Conservation (phyloP, 92 coral and sea anemone species). For the Anthopleura xanthogrammica region DNA sequence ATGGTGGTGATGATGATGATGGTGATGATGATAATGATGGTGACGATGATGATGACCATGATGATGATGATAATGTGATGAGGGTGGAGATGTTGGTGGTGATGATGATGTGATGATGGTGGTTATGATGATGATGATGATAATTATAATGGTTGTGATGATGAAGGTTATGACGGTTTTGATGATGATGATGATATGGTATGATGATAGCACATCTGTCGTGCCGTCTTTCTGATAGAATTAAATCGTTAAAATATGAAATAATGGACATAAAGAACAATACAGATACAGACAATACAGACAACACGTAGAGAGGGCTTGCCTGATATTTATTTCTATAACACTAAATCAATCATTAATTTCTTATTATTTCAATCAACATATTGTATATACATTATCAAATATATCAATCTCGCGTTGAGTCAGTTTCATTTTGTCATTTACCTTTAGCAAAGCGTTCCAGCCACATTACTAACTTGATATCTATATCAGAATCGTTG, state of each 20-base stretch:
- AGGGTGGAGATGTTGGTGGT: neutral
- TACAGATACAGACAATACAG: too few species aligned
- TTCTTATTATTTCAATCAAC: neutral
- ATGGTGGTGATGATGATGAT: neutral
- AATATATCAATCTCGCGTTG: too few species aligned
- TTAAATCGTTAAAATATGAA: too few species aligned
- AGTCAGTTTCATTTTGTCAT: too few species aligned
- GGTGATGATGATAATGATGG: neutral
- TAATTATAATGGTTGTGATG: neutral
- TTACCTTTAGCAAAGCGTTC: too few species aligned
- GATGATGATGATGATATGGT: neutral
- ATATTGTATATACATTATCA: neutral
- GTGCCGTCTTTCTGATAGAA: neutral
- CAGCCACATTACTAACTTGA: too few species aligned
- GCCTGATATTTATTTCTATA: neutral
- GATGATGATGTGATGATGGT: neutral
- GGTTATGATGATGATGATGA: neutral
- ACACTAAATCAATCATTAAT: neutral
- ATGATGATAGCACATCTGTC: neutral
- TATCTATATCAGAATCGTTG: too few species aligned
- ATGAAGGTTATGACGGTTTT: neutral
- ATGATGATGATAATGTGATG: neutral
- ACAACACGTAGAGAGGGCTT: neutral
- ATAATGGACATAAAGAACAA: too few species aligned
- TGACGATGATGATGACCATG: neutral